Base-by-base conservation (phyloP, 2,888 invertebrate species). In the Adelphocoris suturalis region DNA sequence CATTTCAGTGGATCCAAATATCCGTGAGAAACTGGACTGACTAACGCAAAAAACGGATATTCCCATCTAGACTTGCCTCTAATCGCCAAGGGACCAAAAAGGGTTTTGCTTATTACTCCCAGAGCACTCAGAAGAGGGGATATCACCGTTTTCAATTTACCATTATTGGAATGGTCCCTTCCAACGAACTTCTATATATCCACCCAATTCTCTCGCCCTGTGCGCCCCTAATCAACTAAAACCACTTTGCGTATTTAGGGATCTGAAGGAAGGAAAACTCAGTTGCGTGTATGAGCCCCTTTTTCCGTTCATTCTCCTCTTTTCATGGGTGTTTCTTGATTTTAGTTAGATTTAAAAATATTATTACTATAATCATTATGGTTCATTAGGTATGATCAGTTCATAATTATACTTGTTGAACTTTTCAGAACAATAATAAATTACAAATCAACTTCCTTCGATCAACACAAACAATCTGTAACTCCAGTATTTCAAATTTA, bases 211-310 rank as follows among this genome's bases (percentile, higher is more conserved):
- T 27, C 23, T 19, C 19, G 5, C 23, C 23, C 19, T 19, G 68
- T 68, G 9, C 68, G 23, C 23, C 23, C 23, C 68, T 68, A 68
- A 68, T 68, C 68, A 68, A 68, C 23, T 68, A 19, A 23, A 11
- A 68, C 68, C 68, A 68, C 68, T 68, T 68, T 68, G 68, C 68
- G 68, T 68, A 68, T 68, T 68, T 23, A 68, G 68, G 68, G 68
- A 68, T 27, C 27, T 13, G 68, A 68, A 13, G 27, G 52, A 52
- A 52, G 52, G 52, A 16, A 16, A 52, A 52, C 16, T 52, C 16
- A 3, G 52, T 52, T 52, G 1, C 37, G 37, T 37, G 37, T 2
- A 37, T 37, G 37, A 37, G 7, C 37, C 37, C 37, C 2, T n/a
- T 37, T 37, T 4, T 37, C 37, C 37, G 37, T 37, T 37, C 37